These are phyloP conservation scores for Brachynemurus nebulosus DNA, from an alignment of 2,888 invertebrate species.

Conservation along the genomic window DNA sequence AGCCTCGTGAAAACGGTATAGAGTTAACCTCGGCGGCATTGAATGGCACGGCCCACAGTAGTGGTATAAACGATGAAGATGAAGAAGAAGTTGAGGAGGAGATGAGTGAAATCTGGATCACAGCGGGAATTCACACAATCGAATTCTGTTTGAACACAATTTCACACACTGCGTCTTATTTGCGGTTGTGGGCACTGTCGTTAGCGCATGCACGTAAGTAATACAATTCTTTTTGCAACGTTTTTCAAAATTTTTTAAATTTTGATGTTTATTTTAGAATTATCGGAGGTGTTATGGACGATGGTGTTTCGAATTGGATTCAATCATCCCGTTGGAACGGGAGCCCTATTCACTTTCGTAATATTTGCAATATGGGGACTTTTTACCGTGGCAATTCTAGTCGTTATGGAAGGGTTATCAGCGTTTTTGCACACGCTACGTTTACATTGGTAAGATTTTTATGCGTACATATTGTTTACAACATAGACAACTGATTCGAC, in stretches of 20 bases:
- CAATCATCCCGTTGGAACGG: slow-evolving; percentile 25
- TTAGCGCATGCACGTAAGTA: slow-evolving; percentile 88
- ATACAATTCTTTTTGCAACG: slow-evolving; percentile 20
- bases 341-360: slow-evolving; percentile 41
- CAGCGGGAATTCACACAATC: slow-evolving; percentile 91
- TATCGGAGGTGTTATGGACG: slow-evolving; percentile 70
- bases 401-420: slow-evolving; percentile 83
- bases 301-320: slow-evolving; percentile 41
- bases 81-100: too few species aligned
- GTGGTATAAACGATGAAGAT: too few species aligned
- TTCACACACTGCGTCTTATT: slow-evolving; percentile 92
- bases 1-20: background rate
- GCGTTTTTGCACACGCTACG: slow-evolving; percentile 82
- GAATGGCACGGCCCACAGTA: background rate
- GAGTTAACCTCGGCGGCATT: slow-evolving; percentile 1
- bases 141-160: slow-evolving; percentile 93
- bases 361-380: slow-evolving; percentile 65
- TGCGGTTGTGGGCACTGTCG: slow-evolving; percentile 92
- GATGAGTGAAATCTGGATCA: slow-evolving; percentile 80
- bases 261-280: slow-evolving; percentile 35
- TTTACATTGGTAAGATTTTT: slow-evolving; percentile 58
- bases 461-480: too few species aligned
- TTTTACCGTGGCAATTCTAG: slow-evolving; percentile 68
- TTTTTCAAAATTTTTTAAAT: background rate
- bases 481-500: too few species aligned